Conservation (phyloP, 2,888 invertebrate species). For the Eutolmus rufibarbis region DNA sequence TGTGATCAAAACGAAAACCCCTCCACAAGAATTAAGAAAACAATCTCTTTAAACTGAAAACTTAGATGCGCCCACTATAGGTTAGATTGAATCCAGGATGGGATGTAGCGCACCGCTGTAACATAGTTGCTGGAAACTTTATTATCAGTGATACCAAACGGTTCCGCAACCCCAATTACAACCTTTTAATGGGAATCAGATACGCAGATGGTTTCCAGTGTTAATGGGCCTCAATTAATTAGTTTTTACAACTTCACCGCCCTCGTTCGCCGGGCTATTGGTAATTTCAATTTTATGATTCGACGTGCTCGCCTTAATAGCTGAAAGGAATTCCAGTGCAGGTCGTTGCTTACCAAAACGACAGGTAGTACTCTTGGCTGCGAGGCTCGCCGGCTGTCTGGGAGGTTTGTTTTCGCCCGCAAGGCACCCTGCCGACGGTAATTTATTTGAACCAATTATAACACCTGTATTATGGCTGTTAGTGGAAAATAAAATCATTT, state of each 20-base stretch:
- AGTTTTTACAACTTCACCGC: slow-evolving; percentile 46
- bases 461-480: slow-evolving; percentile 16
- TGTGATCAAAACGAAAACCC: not conserved
- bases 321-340: slow-evolving; percentile 37
- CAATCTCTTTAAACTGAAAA: not conserved
- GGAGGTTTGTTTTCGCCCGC: not conserved
- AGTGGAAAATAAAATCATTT: slow-evolving; percentile 15
- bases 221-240: slow-evolving; percentile 48
- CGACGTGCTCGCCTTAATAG: slow-evolving; percentile 45
- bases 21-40: not conserved
- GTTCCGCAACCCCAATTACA: slow-evolving; percentile 44
- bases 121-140: slow-evolving; percentile 36
- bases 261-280: slow-evolving; percentile 35
- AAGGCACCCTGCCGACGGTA: not conserved
- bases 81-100: not conserved
- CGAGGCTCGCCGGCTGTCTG: not conserved
- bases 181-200: slow-evolving; percentile 48
- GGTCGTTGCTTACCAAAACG: not conserved
- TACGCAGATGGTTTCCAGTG: slow-evolving; percentile 48
- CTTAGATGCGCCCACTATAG: not conserved
- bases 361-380: not conserved
- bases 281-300: slow-evolving; percentile 47
- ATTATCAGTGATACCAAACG: slow-evolving; percentile 31
- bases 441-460: slow-evolving; percentile 30
- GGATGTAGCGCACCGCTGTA: not conserved